These are phyloP conservation scores for Ophiothrix spiculata DNA, from an alignment of 35 echinoderm and acorn worm genomes.

Conservation along the genomic window DNA sequence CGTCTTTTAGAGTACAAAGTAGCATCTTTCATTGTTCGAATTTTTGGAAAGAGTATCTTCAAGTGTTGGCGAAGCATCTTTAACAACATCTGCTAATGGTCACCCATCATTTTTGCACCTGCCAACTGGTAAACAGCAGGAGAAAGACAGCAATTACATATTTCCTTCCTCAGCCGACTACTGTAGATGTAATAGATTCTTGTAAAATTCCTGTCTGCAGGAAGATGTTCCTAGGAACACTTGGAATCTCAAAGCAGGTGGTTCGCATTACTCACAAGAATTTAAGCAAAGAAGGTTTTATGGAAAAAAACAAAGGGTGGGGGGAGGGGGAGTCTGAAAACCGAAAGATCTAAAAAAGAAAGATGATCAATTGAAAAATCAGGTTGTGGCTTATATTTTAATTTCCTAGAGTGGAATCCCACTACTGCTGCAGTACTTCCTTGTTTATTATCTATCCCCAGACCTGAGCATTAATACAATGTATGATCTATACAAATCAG, in stretches of 20 bases:
- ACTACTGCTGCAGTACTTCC: slow-evolving; percentile 22
- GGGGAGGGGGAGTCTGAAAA: no score
- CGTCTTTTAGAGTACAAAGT: not conserved
- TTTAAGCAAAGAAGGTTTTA: no score
- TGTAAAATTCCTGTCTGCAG: not conserved
- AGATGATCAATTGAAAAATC: slow-evolving; percentile 6
- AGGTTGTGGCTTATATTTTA: slow-evolving; percentile 29
- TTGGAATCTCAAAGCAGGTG: no score
- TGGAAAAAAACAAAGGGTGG: no score
- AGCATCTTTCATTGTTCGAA: no score
- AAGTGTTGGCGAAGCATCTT: no score
- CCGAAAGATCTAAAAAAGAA: not conserved
- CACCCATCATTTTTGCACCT: no score
- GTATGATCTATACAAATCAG: slow-evolving; percentile 36
- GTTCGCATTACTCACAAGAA: no score
- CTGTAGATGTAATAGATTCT: not conserved
- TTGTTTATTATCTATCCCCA: slow-evolving; percentile 42
- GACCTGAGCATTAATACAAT: slow-evolving; percentile 45
- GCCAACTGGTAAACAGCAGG: not conserved
- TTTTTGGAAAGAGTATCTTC: no score
- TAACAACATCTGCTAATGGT: no score
- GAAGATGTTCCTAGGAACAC: not conserved
- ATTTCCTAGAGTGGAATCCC: slow-evolving; percentile 57
- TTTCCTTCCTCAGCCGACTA: not conserved
- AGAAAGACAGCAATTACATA: not conserved